Conservation (phyloP, 2,888 invertebrate species). For the Phlogophora meticulosa region DNA sequence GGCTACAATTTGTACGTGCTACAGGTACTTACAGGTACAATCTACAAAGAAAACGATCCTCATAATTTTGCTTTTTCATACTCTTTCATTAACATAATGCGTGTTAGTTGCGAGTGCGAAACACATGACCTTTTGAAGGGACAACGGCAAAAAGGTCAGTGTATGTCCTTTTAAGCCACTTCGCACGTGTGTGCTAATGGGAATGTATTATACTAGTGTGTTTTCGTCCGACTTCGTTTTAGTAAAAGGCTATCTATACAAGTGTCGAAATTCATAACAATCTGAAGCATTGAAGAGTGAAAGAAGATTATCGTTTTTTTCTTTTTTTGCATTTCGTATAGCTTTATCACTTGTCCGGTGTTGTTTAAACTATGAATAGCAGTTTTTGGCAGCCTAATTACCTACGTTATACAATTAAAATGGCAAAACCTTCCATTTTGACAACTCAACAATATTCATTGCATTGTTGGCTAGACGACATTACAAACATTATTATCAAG, state of each 20-base stretch:
- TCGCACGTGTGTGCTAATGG: slow-evolving; percentile 22
- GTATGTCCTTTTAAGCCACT: slow-evolving; percentile 40
- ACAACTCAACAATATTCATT: no score
- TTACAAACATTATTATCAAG: no score
- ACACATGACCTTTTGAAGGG: slow-evolving; percentile 45
- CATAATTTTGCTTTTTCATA: slow-evolving; percentile 33
- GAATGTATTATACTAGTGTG: slow-evolving; percentile 27
- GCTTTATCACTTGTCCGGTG: neutral
- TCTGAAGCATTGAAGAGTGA: neutral
- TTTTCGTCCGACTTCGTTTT: slow-evolving; percentile 5
- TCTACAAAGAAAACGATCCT: slow-evolving; percentile 20
- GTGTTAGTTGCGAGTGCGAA: slow-evolving; percentile 37
- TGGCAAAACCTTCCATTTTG: no score
- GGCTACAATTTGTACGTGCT: neutral
- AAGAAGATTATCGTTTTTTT: no score
- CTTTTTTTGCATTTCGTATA: neutral
- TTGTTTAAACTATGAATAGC: neutral
- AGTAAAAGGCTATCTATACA: neutral
- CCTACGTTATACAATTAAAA: no score
- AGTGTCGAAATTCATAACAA: neutral
- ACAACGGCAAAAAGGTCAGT: slow-evolving; percentile 47
- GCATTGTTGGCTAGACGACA: no score
- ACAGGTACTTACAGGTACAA: neutral
- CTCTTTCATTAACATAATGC: slow-evolving; percentile 33
- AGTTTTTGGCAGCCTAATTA: no score